phyloP scores from a whole-genome alignment of 2,888 invertebrate genomes.

The Hesperia comma region DNA sequence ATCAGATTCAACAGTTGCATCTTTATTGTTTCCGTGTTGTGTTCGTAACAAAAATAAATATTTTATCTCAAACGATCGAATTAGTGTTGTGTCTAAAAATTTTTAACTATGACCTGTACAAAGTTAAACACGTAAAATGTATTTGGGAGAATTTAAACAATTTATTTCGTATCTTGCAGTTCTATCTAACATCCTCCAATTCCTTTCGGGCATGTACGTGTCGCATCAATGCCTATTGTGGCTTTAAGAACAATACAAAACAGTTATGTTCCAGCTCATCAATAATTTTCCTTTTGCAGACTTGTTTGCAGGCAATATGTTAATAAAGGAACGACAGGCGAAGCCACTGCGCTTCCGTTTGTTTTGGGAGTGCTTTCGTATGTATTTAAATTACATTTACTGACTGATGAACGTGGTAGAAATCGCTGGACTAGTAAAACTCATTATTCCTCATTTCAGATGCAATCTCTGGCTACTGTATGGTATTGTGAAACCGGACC shows the following conservation, averaged over 20 bases:
- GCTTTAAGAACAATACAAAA: background rate
- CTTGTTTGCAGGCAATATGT: constrained; percentile 91
- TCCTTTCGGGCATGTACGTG: constrained; percentile 93
- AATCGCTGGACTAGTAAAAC: background rate
- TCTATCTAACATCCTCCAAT: constrained; percentile 91
- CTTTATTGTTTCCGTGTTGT: background rate
- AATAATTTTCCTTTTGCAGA: constrained; percentile 74
- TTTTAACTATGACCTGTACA: background rate
- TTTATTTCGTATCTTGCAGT: constrained; percentile 84
- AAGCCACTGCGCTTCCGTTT: constrained; percentile 90
- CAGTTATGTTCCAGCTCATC: background rate
- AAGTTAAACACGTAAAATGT: constrained; percentile 46
- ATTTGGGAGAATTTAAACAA: constrained; percentile 54
- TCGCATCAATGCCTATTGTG: constrained; percentile 13
- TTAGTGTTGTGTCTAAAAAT: too few relatives aligned
- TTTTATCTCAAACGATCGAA: too few relatives aligned
- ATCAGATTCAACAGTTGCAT: too few relatives aligned
- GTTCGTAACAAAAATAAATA: too few relatives aligned
- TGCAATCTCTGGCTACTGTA: constrained; percentile 92
- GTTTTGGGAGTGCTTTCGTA: constrained; percentile 90
- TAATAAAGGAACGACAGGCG: constrained; percentile 89
- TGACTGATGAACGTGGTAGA: background rate
- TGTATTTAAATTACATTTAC: constrained; percentile 58
- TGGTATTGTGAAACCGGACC: constrained; percentile 89
- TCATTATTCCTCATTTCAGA: constrained; percentile 71